A percentile compares a stretch with the other conserved stretches of the same genome.
These are phyloP conservation scores for Cyclophora albipunctata DNA, from an alignment of 2,888 invertebrate genomes.

Conservation along the genomic window DNA sequence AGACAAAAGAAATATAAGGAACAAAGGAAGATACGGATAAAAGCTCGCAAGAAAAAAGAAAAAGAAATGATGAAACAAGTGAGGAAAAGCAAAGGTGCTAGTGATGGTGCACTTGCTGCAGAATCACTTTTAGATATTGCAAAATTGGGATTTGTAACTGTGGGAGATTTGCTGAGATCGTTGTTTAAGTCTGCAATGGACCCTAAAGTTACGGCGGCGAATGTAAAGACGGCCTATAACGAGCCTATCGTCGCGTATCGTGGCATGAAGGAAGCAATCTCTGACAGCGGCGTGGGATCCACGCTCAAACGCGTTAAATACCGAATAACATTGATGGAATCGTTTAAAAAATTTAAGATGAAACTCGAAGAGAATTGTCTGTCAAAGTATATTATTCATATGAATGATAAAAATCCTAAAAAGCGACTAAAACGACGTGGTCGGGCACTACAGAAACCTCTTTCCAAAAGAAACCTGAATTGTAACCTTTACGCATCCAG, in stretches of 20 bases:
- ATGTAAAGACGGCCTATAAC: no score
- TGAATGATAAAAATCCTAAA: constrained; percentile 22
- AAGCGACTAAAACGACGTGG: constrained; percentile 9
- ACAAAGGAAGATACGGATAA: neutral
- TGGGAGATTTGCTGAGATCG: constrained; percentile 10
- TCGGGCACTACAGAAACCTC: no score
- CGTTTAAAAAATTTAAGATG: constrained; percentile 6
- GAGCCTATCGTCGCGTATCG: no score
- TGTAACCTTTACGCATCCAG: constrained; percentile 40
- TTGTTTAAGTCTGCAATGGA: constrained; percentile 17
- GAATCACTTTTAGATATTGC: constrained; percentile 22
- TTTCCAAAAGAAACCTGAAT: neutral
- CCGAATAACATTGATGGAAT: constrained; percentile 18
- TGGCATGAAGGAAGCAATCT: no score
- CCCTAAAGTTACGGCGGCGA: constrained; percentile 17
- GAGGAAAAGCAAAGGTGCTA: constrained; percentile 11
- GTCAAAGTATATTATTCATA: constrained; percentile 23
- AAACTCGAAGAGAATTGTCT: constrained; percentile 20
- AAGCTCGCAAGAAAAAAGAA: constrained; percentile 7
- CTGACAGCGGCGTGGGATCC: constrained; percentile 16
- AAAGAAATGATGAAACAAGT: constrained; percentile 4
- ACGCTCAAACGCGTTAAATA: constrained; percentile 22
- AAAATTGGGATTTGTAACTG: constrained; percentile 11
- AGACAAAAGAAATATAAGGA: constrained; percentile 6
- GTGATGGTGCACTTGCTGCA: constrained; percentile 17